Percentiles rank a stretch among this genome's conserved stretches.
phyloP scores from a whole-genome alignment of 2,888 invertebrate genomes.

The Ectemnius continuus region DNA sequence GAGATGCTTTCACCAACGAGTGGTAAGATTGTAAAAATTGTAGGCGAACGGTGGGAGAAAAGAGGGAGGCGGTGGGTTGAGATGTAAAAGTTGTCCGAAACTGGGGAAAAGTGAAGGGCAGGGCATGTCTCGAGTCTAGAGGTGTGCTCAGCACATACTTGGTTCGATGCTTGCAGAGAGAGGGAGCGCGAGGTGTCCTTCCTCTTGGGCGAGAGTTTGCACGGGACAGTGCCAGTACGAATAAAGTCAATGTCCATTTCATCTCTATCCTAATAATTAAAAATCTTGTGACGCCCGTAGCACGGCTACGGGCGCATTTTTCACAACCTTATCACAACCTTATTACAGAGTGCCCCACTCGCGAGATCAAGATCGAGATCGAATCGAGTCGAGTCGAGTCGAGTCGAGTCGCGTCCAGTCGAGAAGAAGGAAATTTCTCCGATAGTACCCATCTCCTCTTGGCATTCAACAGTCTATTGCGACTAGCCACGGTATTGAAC shows the following conservation, averaged over 20 bases:
- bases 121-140: conserved; percentile 7
- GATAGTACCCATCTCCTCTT: not conserved
- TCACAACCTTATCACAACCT: conserved; percentile 78
- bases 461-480: too few species aligned
- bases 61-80: too few species aligned
- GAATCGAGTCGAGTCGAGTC: conserved; percentile 56
- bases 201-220: conserved; percentile 49
- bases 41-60: not conserved
- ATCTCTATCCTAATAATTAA: conserved; percentile 61
- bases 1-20: too few species aligned
- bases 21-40: too few species aligned
- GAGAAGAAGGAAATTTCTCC: not conserved
- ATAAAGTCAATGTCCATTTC: conserved; percentile 49
- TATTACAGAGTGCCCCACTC: conserved; percentile 74
- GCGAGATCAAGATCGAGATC: conserved; percentile 58
- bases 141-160: conserved; percentile 28
- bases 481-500: too few species aligned
- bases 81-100: not conserved
- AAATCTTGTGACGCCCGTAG: conserved; percentile 72
- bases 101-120: not conserved
- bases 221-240: conserved; percentile 44
- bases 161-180: conserved; percentile 29
- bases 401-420: conserved; percentile 37
- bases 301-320: conserved; percentile 72
- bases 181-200: conserved; percentile 27